Conservation (phyloP, 2,113 vertebrate species). For the Panthera leo region DNA sequence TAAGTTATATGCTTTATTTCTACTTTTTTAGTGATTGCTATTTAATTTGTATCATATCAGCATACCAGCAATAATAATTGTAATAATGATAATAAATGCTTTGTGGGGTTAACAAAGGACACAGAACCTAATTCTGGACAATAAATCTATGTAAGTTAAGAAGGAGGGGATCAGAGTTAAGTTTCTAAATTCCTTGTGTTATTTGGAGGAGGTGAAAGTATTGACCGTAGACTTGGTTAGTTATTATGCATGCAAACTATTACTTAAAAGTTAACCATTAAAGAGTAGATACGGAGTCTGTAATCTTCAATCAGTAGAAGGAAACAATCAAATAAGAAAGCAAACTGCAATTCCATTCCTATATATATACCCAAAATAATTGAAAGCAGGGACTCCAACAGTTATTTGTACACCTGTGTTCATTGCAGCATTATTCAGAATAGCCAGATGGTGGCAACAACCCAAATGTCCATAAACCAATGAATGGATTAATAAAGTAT, state of each 20-base stretch:
- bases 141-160: neutral
- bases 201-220: neutral
- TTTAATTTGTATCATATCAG: neutral
- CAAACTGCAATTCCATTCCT: neutral
- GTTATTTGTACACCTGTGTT: neutral
- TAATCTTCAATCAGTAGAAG: neutral
- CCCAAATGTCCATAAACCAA: neutral
- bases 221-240: neutral
- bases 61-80: neutral
- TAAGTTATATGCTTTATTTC: neutral
- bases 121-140: neutral
- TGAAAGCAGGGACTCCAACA: neutral
- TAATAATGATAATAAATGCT: neutral
- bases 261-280: neutral
- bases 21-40: neutral
- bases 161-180: neutral
- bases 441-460: neutral
- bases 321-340: neutral
- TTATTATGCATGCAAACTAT: neutral
- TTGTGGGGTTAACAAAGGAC: neutral
- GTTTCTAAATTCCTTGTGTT: neutral
- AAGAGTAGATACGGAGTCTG: neutral
- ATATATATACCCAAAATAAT: neutral
- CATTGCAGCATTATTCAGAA: neutral
- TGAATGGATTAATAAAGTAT: neutral